These are phyloP conservation scores for Meleagris gallopavo DNA, from an alignment of 2,113 vertebrate genomes.

Conservation along the genomic window DNA sequence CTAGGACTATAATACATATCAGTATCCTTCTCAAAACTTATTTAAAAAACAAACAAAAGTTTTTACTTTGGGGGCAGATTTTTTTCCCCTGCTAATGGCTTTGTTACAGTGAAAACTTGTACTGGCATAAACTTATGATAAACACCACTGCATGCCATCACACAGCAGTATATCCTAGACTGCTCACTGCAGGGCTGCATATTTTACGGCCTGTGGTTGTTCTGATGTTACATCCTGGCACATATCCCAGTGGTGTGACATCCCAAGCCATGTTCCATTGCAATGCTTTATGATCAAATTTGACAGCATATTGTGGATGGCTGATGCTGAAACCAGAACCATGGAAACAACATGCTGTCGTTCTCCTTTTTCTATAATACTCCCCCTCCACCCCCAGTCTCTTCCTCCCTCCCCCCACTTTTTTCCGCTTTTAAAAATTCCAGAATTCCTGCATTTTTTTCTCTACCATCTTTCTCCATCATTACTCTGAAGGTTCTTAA, in stretches of 20 bases:
- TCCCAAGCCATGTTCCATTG: background rate
- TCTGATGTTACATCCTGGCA: background rate
- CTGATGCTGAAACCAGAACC: background rate
- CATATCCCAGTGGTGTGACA: background rate
- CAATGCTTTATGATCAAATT: background rate
- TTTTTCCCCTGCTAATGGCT: background rate
- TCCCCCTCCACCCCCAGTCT: background rate
- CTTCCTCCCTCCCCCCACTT: background rate
- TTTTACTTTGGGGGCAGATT: background rate
- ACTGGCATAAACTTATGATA: background rate
- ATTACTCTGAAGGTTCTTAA: background rate
- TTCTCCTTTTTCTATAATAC: background rate
- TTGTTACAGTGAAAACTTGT: background rate
- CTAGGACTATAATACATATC: background rate
- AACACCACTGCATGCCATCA: background rate
- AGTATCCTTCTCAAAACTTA: background rate
- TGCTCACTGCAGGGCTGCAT: background rate
- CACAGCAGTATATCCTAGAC: fast-evolving
- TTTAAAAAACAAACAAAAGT: background rate
- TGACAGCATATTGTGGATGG: background rate
- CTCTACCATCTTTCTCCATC: background rate
- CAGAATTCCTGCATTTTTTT: background rate
- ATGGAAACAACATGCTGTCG: background rate
- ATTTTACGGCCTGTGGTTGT: background rate
- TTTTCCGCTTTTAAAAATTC: background rate